phyloP scores from a whole-genome alignment of 1,140 invertebrate genomes.

The Drosophila persimilis region DNA sequence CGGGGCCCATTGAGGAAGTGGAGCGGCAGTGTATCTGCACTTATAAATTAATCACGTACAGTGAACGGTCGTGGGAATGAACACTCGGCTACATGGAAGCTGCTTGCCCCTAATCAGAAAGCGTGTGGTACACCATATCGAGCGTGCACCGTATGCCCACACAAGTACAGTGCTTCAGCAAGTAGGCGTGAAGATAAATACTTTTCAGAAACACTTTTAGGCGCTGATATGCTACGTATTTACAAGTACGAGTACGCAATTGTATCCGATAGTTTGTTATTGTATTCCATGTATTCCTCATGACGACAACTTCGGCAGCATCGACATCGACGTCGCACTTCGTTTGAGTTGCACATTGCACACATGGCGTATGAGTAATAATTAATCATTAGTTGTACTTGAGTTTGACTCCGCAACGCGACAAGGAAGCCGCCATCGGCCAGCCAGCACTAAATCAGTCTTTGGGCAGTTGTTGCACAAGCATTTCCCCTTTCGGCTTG shows the following conservation, averaged over 20 bases:
- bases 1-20: slow-evolving; percentile 49
- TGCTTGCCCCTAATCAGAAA: too few species aligned
- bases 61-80: slow-evolving; percentile 13
- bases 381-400: slow-evolving; percentile 48
- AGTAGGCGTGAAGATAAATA: too few species aligned
- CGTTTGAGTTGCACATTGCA: slow-evolving; percentile 57
- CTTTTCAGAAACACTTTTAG: too few species aligned
- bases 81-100: neutral
- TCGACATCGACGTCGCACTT: slow-evolving; percentile 53
- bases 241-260: neutral
- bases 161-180: too few species aligned
- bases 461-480: neutral
- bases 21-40: slow-evolving; percentile 33
- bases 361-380: slow-evolving; percentile 67
- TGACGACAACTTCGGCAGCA: slow-evolving; percentile 3
- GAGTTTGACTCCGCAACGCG: slow-evolving; percentile 36
- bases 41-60: neutral
- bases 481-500: slow-evolving; percentile 9
- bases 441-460: neutral
- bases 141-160: too few species aligned
- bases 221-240: too few species aligned
- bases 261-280: neutral
- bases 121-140: neutral
- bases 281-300: slow-evolving; percentile 16
- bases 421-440: slow-evolving; percentile 20